Conservation (phyloP, 2,113 vertebrate genomes). For the Acanthochromis polyacanthus region DNA sequence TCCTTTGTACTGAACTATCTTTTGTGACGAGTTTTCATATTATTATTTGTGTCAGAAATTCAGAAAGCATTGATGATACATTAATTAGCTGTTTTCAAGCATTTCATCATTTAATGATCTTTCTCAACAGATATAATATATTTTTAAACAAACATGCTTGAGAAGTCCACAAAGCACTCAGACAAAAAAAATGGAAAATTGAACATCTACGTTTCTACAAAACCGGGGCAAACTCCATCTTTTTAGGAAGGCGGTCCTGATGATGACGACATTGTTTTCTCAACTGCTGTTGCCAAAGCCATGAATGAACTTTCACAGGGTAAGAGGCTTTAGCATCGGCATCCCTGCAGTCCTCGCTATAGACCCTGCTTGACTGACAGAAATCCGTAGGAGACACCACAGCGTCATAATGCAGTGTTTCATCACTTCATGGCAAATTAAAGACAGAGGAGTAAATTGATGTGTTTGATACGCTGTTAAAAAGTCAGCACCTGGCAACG, state of each 20-base stretch:
- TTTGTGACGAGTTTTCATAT: no score
- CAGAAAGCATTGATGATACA: not conserved
- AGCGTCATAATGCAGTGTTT: conserved; percentile 52
- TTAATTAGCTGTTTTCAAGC: not conserved
- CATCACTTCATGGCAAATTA: conserved; percentile 64
- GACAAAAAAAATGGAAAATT: not conserved
- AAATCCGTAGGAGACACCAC: conserved; percentile 31
- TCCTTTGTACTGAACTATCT: no score
- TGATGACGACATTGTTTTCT: conserved; percentile 6
- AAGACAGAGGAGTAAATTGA: conserved; percentile 59
- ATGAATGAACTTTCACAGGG: not conserved
- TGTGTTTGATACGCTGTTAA: conserved; percentile 62
- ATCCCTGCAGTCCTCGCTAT: not conserved
- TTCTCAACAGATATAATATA: not conserved
- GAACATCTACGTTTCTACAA: not conserved
- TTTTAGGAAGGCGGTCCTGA: not conserved
- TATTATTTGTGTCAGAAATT: no score
- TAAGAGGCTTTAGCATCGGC: not conserved
- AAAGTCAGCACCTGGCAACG: conserved; percentile 70
- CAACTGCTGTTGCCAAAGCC: not conserved
- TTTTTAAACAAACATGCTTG: not conserved
- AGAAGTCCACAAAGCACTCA: not conserved
- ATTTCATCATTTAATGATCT: not conserved
- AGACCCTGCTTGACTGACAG: conserved; percentile 1
- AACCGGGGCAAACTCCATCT: not conserved